Percentiles rank a stretch among this genome's conserved stretches.
phyloP scores from a whole-genome alignment of 2,113 vertebrate genomes.

The Entelurus aequoreus region DNA sequence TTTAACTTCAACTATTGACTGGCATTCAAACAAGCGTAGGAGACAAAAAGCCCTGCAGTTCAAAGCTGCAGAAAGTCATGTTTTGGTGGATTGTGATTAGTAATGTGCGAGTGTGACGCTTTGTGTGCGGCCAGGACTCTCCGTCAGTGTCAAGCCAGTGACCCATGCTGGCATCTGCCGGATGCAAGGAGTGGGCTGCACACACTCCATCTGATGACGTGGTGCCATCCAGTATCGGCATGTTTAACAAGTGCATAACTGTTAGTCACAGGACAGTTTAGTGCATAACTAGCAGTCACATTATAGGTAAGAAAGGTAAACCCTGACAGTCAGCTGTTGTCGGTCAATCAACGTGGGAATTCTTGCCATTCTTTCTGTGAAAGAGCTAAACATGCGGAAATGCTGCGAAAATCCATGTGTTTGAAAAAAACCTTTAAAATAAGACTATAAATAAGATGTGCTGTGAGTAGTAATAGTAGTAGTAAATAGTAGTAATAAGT shows the following conservation, averaged over 20 bases:
- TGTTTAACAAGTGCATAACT: background rate
- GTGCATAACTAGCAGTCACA: too few species aligned
- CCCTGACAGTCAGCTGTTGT: too few species aligned
- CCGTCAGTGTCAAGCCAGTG: slow-evolving; percentile 6
- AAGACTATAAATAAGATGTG: too few species aligned
- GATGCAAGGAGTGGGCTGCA: slow-evolving; percentile 19
- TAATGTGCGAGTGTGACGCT: slow-evolving; percentile 13
- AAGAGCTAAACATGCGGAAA: too few species aligned
- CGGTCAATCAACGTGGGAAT: too few species aligned
- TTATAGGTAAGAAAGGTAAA: too few species aligned
- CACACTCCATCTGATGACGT: background rate
- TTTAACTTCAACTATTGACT: too few species aligned
- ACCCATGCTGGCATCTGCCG: slow-evolving; percentile 8
- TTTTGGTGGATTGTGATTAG: slow-evolving; percentile 14
- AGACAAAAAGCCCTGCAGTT: slow-evolving; percentile 12
- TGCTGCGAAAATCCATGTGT: too few species aligned
- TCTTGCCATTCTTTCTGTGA: too few species aligned
- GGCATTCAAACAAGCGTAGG: background rate
- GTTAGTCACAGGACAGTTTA: background rate
- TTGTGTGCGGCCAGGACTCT: slow-evolving; percentile 19
- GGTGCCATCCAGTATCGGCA: background rate
- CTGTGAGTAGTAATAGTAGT: too few species aligned
- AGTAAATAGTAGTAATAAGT: too few species aligned
- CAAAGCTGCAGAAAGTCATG: slow-evolving; percentile 29
- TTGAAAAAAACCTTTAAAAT: too few species aligned